Evolutionary conservation across 2,113 vertebrate genomes (phyloP).

Genomic region (Psettodes erumei): DNA sequence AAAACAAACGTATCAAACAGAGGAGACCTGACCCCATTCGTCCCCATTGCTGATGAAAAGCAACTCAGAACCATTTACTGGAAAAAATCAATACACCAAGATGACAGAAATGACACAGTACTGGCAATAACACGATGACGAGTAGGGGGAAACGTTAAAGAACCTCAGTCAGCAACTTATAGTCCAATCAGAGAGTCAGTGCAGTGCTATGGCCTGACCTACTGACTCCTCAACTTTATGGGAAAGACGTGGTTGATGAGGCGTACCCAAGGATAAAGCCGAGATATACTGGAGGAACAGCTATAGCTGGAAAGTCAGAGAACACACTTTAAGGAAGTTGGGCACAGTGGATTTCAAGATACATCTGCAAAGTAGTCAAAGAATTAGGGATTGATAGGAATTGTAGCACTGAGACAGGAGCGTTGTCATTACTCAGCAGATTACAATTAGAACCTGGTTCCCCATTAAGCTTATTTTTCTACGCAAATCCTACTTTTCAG

Average conservation of each 20-base stretch:
- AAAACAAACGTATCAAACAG: background rate
- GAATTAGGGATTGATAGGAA: background rate
- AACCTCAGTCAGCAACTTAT: conserved; percentile 19
- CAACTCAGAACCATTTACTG: background rate
- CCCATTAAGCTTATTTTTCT: background rate
- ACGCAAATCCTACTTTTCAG: conserved; percentile 23
- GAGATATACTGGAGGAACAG: background rate
- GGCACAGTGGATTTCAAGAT: background rate
- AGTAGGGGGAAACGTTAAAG: background rate
- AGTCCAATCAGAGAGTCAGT: background rate
- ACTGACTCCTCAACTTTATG: conserved; percentile 20
- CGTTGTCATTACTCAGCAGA: conserved; percentile 1
- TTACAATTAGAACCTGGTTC: background rate
- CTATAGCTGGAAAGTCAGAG: conserved; percentile 3
- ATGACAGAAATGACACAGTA: background rate
- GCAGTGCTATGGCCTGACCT: conserved; percentile 4
- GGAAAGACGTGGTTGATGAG: conserved; percentile 29
- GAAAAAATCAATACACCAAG: background rate
- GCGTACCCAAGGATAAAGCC: background rate
- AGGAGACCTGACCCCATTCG: background rate
- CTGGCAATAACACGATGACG: background rate
- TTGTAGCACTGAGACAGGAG: background rate
- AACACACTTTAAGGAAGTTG: background rate
- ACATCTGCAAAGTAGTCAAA: background rate
- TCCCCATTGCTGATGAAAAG: background rate